Percentiles rank a stretch among this genome's conserved stretches.
phyloP scores from a whole-genome alignment of 2,113 vertebrate species.

The Propithecus coquereli region DNA sequence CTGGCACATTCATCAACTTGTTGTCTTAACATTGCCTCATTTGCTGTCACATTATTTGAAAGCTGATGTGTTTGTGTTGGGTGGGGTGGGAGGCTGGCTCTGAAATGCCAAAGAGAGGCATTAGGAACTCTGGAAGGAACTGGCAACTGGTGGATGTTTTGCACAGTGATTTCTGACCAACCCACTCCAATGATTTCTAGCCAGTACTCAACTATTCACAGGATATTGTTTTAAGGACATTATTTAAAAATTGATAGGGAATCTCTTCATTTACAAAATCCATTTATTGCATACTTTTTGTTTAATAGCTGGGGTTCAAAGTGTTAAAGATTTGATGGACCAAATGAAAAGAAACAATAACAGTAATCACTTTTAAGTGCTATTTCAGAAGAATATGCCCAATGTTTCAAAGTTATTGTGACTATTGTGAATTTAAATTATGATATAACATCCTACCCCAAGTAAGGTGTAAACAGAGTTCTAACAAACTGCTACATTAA shows the following conservation, averaged over 20 bases:
- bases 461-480: background rate
- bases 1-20: background rate
- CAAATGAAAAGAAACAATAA: background rate
- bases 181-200: background rate
- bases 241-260: background rate
- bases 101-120: background rate
- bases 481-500: background rate
- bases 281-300: constrained; percentile 51
- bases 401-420: background rate
- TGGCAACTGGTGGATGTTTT: background rate
- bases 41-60: background rate
- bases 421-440: constrained; percentile 9
- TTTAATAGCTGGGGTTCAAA: constrained; percentile 35
- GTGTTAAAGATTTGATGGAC: background rate
- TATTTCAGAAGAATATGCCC: background rate
- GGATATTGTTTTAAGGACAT: background rate
- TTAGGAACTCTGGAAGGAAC: background rate
- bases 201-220: background rate
- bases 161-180: background rate
- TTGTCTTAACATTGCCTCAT: background rate
- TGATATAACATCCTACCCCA: background rate
- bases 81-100: background rate
- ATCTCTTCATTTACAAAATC: constrained; percentile 16
- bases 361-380: constrained; percentile 11
- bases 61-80: background rate